These are phyloP conservation scores for Trematocara variabile DNA, from an alignment of 2,113 vertebrate species.

Conservation along the genomic window DNA sequence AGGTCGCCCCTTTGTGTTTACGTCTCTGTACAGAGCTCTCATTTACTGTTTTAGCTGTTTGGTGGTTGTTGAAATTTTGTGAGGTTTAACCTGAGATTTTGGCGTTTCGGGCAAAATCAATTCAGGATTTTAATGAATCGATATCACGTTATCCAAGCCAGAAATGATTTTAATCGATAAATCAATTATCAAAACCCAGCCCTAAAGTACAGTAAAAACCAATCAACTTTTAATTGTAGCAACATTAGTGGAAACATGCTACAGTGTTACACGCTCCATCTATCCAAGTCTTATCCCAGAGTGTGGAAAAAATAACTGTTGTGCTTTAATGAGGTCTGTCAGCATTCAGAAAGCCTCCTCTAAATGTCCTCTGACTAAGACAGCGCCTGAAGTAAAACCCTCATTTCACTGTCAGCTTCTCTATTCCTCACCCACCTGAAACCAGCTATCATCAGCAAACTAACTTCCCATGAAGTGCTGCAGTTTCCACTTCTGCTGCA, in stretches of 20 bases:
- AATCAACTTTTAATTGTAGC: neutral
- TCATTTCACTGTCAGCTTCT: constrained; percentile 16
- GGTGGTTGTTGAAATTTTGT: no score
- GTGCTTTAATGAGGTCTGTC: neutral
- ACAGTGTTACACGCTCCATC: neutral
- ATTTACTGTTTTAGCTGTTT: no score
- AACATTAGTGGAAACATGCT: neutral
- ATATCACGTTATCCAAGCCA: no score
- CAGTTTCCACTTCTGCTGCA: neutral
- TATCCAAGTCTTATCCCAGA: neutral
- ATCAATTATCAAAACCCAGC: no score
- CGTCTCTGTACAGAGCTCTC: no score
- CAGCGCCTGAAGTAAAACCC: neutral
- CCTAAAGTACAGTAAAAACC: neutral
- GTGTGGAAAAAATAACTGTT: neutral
- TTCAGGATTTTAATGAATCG: no score
- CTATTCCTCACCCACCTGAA: neutral
- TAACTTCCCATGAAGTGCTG: constrained; percentile 43
- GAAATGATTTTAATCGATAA: no score
- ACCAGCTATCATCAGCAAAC: constrained; percentile 50
- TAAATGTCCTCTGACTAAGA: neutral
- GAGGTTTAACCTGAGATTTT: no score
- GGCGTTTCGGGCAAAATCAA: no score
- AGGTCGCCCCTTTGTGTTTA: no score
- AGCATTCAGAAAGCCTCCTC: neutral